Evolutionary conservation across 1,140 invertebrate genomes (phyloP).

Genomic region (Aphidius gifuensis): DNA sequence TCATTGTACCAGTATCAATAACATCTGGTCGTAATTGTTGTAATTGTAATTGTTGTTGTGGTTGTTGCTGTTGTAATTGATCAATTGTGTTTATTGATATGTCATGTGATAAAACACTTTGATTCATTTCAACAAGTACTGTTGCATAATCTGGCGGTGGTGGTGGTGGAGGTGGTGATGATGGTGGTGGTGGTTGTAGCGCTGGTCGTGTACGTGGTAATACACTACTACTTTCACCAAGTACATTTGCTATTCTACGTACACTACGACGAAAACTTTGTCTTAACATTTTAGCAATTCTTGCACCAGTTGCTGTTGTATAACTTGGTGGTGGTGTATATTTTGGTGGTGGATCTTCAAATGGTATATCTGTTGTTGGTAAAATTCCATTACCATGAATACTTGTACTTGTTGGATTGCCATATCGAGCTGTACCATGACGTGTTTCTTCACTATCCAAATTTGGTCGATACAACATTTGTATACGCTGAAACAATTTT

Average conservation of each 20-base stretch:
- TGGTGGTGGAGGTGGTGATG: constrained; percentile 58
- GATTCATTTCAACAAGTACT: constrained; percentile 62
- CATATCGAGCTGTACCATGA: constrained; percentile 35
- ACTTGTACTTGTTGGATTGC: constrained; percentile 34
- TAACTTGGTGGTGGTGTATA: constrained; percentile 91
- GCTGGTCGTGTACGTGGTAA: constrained; percentile 35
- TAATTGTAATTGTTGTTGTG: too few relatives aligned
- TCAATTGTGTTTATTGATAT: constrained; percentile 36
- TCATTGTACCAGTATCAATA: constrained; percentile 9
- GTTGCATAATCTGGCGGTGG: constrained; percentile 65
- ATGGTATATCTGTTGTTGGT: constrained; percentile 44
- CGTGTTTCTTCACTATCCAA: constrained; percentile 52
- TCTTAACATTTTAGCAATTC: constrained; percentile 74
- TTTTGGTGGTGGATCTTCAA: constrained; percentile 84
- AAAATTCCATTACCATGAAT: constrained; percentile 45
- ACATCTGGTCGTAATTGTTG: constrained; percentile 26
- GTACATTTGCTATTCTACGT: constrained; percentile 60
- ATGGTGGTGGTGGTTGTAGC: constrained; percentile 59
- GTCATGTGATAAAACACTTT: constrained; percentile 34
- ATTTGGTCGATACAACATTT: constrained; percentile 68
- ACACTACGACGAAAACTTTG: constrained; percentile 79
- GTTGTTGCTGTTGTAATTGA: background rate
- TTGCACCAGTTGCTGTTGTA: constrained; percentile 80
- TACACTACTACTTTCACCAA: constrained; percentile 46
- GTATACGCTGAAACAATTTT: constrained; percentile 63